A percentile compares a stretch with the other conserved stretches of the same genome.
phyloP scores from a whole-genome alignment of 1,140 invertebrate species.

The Drosophila bipectinata region DNA sequence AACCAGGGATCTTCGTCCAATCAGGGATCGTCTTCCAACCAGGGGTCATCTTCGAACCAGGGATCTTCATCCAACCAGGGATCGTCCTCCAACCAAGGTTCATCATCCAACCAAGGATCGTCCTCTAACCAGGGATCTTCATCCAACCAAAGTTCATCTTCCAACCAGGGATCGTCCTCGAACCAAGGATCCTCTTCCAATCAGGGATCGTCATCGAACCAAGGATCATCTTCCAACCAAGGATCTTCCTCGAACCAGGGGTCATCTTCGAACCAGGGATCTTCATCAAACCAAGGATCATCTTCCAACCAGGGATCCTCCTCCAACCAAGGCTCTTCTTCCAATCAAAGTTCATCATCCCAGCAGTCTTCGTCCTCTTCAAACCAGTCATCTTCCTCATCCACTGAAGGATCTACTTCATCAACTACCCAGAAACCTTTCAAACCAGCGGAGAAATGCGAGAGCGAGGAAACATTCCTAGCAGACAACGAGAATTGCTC shows the following conservation, averaged over 20 bases:
- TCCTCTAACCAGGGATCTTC: constrained; percentile 45
- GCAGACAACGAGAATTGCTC: constrained; percentile 86
- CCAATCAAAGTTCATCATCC: constrained; percentile 14
- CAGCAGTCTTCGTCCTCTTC: constrained; percentile 20
- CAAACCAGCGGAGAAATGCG: constrained; percentile 75
- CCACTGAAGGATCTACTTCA: constrained; percentile 4
- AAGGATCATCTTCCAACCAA: constrained; percentile 31
- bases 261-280: neutral
- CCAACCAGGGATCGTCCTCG: constrained; percentile 43
- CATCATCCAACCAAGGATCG: constrained; percentile 38
- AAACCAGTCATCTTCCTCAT: neutral
- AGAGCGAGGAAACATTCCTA: constrained; percentile 86
- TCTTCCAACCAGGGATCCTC: neutral
- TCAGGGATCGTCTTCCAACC: constrained; percentile 17
- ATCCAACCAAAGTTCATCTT: constrained; percentile 48
- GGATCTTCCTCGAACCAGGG: constrained; percentile 36
- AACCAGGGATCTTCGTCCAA: constrained; percentile 35
- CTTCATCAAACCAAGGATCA: constrained; percentile 22
- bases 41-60: constrained; percentile 16
- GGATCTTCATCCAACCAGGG: constrained; percentile 39
- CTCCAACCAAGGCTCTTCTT: neutral
- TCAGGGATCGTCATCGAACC: constrained; percentile 32
- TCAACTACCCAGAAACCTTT: constrained; percentile 67
- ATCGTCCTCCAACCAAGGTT: constrained; percentile 42
- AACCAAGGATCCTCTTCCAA: constrained; percentile 42